Base-by-base conservation (phyloP, 2,113 vertebrate genomes). In the Zosterops pallidus region DNA sequence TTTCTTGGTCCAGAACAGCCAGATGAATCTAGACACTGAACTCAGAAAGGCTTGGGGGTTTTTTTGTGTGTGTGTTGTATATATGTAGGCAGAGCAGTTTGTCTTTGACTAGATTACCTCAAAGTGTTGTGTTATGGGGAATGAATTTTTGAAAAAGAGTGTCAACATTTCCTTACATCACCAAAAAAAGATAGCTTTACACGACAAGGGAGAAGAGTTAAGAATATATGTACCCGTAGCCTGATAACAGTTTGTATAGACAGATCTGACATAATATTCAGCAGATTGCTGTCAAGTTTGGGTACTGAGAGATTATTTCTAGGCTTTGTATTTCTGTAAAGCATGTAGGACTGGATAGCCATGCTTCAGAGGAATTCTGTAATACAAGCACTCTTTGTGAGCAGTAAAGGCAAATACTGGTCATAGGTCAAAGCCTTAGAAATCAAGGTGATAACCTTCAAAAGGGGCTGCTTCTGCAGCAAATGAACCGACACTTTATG, bases 391-490 rank as follows among this genome's bases (percentile, higher is more conserved):
- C 53, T 59, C 18, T 77, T 85, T 87, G 57, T 83, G 46, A 74
- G n/a, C 50, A 67, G 22, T 80, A 86, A 84, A 85, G 39, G 44
- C 31, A 71, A 64, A 50, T 44, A 49, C 10, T 68, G 29, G 52
- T 37, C 46, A 47, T 68, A 92, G 72, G 84, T 89, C 72, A 93
- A 79, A 92, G 47, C 35, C 62, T 84, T 56, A 77, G 76, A 84
- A 94, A 90, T 90, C 79, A 84, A 88, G 62, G 84, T 70, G 52
- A 69, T 83, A 92, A 77, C 65, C 56, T 82, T 87, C 65, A 92
- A 90, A 94, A 80, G 42, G 12, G 90, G 15, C 56, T 88, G 39
- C 31, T 90, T 92, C 83, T 92, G 74, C 89, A 96, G 78, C 24
- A 91, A 77, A 46, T 94, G 78, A 96, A 69, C 77, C 8, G 0